A percentile compares a stretch with the other conserved stretches of the same genome.
Conservation (phyloP, 2,888 invertebrate genomes). For the Gymnocheta viridis region DNA sequence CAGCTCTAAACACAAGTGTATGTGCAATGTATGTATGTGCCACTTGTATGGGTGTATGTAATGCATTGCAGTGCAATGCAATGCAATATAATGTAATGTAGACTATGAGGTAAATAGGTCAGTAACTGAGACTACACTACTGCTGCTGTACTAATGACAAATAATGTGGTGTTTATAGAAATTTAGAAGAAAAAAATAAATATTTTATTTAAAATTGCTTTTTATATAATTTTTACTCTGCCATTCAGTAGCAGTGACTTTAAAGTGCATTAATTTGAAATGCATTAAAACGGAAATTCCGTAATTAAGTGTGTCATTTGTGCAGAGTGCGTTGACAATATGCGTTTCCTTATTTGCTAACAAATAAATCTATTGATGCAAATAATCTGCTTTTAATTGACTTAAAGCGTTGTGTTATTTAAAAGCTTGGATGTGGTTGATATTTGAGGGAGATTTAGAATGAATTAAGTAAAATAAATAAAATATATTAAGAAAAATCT, state of each 20-base stretch:
- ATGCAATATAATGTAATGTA: constrained; percentile 43
- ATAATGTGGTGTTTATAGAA: constrained; percentile 30
- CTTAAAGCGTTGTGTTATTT: too few species aligned
- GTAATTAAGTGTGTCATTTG: constrained; percentile 32
- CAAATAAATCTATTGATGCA: not conserved
- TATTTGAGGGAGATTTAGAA: too few species aligned
- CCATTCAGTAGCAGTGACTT: not conserved
- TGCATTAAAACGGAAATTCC: constrained; percentile 54
- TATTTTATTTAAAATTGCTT: constrained; percentile 16
- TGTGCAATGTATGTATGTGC: too few species aligned
- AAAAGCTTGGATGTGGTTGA: too few species aligned
- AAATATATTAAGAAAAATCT: too few species aligned
- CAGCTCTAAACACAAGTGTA: not conserved
- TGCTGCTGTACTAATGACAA: constrained; percentile 32
- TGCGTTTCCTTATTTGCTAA: not conserved
- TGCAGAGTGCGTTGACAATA: constrained; percentile 11
- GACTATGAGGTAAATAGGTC: constrained; percentile 65
- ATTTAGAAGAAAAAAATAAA: constrained; percentile 18
- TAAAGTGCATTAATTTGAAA: constrained; percentile 52
- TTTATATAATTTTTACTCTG: not conserved
- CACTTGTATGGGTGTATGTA: not conserved
- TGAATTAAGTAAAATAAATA: too few species aligned
- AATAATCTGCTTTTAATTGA: not conserved
- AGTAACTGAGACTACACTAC: constrained; percentile 44
- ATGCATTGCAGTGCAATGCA: not conserved